Percentiles rank a stretch among this genome's conserved stretches.
Conservation (phyloP, 53 echinoderm and acorn worm genomes). For the Crossaster papposus region DNA sequence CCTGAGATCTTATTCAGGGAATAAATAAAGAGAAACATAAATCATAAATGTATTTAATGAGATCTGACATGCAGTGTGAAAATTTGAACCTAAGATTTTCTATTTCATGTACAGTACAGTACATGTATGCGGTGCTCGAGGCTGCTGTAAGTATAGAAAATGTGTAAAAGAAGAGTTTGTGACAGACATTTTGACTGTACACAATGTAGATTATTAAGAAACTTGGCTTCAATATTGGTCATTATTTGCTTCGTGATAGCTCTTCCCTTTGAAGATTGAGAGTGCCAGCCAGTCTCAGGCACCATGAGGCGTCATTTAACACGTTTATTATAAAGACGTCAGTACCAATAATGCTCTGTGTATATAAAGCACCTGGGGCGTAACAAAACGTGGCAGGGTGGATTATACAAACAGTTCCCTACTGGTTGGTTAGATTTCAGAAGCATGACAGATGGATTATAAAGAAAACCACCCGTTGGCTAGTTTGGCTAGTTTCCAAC, state of each 20-base stretch:
- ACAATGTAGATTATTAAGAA: neutral
- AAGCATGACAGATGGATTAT: constrained; percentile 51
- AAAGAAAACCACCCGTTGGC: constrained; percentile 12
- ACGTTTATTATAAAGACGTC: constrained; percentile 32
- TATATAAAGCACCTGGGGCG: neutral
- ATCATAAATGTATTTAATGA: neutral
- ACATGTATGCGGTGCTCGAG: neutral
- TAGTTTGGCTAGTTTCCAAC: constrained; percentile 33
- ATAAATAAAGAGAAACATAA: too few relatives aligned
- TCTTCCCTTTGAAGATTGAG: neutral
- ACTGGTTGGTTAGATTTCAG: neutral
- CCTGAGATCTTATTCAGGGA: too few relatives aligned
- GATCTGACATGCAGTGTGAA: neutral
- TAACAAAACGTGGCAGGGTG: neutral
- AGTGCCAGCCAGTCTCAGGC: neutral
- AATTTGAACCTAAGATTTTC: neutral
- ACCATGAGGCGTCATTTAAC: constrained; percentile 18
- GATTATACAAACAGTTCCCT: constrained; percentile 40
- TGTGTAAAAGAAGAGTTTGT: neutral
- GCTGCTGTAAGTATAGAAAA: neutral
- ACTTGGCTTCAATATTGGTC: constrained; percentile 22
- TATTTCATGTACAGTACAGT: neutral
- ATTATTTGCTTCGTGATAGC: constrained; percentile 17
- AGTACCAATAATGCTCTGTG: constrained; percentile 3
- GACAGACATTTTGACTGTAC: neutral